Conservation (phyloP, 2,888 invertebrate genomes). For the Flexamia atlantica region DNA sequence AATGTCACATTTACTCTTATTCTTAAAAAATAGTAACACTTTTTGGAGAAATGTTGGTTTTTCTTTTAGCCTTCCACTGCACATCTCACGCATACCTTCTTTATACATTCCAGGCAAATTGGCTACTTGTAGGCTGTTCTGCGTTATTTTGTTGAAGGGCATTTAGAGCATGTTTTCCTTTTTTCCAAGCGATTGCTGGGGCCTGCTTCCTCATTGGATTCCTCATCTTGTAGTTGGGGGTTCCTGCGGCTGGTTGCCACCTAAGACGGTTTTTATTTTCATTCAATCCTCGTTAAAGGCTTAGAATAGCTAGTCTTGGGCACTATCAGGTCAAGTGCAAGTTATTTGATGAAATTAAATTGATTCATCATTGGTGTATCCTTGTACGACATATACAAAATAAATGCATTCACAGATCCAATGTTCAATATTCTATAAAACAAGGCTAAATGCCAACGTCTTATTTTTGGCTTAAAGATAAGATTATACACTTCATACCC, state of each 20-base stretch:
- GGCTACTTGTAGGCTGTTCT: conserved; percentile 46
- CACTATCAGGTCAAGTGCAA: conserved; percentile 42
- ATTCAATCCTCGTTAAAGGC: conserved; percentile 15
- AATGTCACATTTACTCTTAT: too few species aligned
- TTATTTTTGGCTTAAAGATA: conserved; percentile 66
- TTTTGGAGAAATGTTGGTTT: background rate
- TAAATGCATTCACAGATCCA: conserved; percentile 45
- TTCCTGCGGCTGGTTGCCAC: conserved; percentile 17
- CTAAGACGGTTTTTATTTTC: conserved; percentile 34
- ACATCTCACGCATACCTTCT: conserved; percentile 23
- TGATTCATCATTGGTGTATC: conserved; percentile 55
- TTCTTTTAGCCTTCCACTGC: background rate
- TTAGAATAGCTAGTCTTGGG: conserved; percentile 45
- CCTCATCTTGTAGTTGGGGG: conserved; percentile 17
- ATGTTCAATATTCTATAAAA: conserved; percentile 53
- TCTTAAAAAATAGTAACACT: too few species aligned
- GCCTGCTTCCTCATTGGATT: conserved; percentile 12
- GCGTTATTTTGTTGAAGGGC: conserved; percentile 22
- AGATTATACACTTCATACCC: conserved; percentile 64
- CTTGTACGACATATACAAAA: conserved; percentile 58
- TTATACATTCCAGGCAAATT: conserved; percentile 32
- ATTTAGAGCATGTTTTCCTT: conserved; percentile 44
- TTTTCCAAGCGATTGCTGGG: conserved; percentile 35
- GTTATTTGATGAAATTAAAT: conserved; percentile 53
- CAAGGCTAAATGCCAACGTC: conserved; percentile 52